phyloP scores from a whole-genome alignment of 2,113 vertebrate genomes.

The Xyliphius kryptos region DNA sequence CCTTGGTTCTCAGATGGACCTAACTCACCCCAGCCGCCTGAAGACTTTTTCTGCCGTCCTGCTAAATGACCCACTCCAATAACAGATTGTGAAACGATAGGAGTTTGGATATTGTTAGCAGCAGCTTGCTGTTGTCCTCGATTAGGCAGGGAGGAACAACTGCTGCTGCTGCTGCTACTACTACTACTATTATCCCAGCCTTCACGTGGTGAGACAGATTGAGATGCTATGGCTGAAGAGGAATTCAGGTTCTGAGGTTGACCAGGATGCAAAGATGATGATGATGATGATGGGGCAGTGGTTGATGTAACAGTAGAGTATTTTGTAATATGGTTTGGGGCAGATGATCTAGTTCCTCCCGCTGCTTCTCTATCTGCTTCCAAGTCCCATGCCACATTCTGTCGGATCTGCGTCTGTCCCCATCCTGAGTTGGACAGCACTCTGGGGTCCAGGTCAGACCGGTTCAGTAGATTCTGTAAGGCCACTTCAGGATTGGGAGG shows the following conservation, averaged over 20 bases:
- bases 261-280: too few species aligned
- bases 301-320: constrained; percentile 49
- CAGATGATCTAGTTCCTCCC: constrained; percentile 46
- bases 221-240: constrained; percentile 47
- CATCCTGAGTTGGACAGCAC: constrained; percentile 96
- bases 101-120: constrained; percentile 55
- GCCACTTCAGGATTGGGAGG: constrained; percentile 86
- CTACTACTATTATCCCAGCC: constrained; percentile 71
- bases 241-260: constrained; percentile 35
- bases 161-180: constrained; percentile 67
- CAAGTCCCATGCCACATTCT: constrained; percentile 92
- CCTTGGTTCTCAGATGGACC: constrained; percentile 48
- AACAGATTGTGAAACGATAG: constrained; percentile 58
- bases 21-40: constrained; percentile 72
- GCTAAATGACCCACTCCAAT: constrained; percentile 42
- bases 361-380: constrained; percentile 61
- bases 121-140: constrained; percentile 53
- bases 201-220: constrained; percentile 56
- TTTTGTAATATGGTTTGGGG: constrained; percentile 46
- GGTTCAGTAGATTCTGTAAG: constrained; percentile 90
- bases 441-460: constrained; percentile 92
- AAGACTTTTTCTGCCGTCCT: constrained; percentile 77
- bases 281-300: constrained; percentile 53
- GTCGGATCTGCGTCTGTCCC: constrained; percentile 97
- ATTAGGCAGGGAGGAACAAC: constrained; percentile 57